Base-by-base conservation (phyloP, 2,888 invertebrate species). In the Nymphalis c-album region DNA sequence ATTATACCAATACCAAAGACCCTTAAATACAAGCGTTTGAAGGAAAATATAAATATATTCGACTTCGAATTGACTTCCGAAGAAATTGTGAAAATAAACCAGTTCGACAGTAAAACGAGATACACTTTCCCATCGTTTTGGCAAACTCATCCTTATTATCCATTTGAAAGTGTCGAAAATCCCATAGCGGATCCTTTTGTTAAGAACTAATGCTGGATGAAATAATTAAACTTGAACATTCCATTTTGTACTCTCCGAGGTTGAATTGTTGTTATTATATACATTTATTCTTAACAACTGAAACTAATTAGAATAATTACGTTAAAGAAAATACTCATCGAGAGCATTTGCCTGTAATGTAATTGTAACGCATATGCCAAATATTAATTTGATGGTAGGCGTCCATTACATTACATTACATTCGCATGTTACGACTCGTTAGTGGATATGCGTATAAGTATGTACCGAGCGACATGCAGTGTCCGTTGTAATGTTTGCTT, bases 1-100 rank as follows among this genome's bases (percentile, higher is more conserved):
- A 80, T 91, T 1, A 83, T 91, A 0, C 91, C 91, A 0, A 72
- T 91, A 0, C 81, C 86, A 2, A 91, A 91, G 72, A 84, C 91
- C 0, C 66, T 83, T 0, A 89, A 79, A 7, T 74, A 76, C 2
- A 78, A 78, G 1, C 78, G 88, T 3, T 69, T 90, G 0, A 73
- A 74, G 26, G 84, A 90, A 72, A 91, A 92, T 74, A 80, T 91
- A 48, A 72, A 86, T 22, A 83, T 91, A 1, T 92, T 91, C 74
- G 88, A 91, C 71, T 91, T 92, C 67, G 76, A 81, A 5, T 71
- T 92, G 7, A 76, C 79, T 0, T 51, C 75, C 0, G 78, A 80
- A 6, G 92, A 92, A 55, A 82, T 88, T 0, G 75, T 77, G 46
- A 75, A 70, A 31, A 83, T 91, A 0, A 83, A 78, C 59, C 40